A percentile compares a stretch with the other conserved stretches of the same genome.
phyloP scores from a whole-genome alignment of 2,888 invertebrate species.

The Athripsodes cinereus region DNA sequence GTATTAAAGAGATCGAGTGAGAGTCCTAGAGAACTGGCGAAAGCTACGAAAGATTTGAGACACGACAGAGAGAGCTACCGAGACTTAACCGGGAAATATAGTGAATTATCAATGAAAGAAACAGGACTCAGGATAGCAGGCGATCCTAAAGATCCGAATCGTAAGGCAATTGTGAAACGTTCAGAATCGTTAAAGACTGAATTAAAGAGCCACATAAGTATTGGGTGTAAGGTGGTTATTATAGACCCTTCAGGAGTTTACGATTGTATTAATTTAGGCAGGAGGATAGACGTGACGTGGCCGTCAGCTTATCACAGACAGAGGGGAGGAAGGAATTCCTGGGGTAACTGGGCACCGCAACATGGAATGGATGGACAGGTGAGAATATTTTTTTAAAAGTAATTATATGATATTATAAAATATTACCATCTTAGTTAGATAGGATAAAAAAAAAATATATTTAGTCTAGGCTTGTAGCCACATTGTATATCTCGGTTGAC shows the following conservation, averaged over 20 bases:
- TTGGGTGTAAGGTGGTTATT: constrained; percentile 46
- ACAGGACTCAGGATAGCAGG: constrained; percentile 30
- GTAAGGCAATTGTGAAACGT: constrained; percentile 35
- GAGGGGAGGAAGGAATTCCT: constrained; percentile 79
- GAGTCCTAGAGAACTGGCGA: constrained; percentile 45
- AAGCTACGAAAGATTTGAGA: constrained; percentile 45
- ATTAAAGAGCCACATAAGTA: constrained; percentile 40
- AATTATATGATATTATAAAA: too few relatives aligned
- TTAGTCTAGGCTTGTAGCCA: too few relatives aligned
- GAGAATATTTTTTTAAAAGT: constrained; percentile 29
- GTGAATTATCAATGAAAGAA: constrained; percentile 41
- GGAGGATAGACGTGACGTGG: constrained; percentile 93
- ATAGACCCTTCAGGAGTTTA: constrained; percentile 61
- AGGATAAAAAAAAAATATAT: too few relatives aligned
- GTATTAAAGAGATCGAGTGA: constrained; percentile 30
- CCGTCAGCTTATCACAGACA: constrained; percentile 84
- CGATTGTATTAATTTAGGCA: constrained; percentile 84
- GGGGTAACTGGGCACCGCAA: constrained; percentile 84
- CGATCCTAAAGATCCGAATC: constrained; percentile 23
- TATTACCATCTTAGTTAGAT: too few relatives aligned
- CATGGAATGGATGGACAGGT: constrained; percentile 90
- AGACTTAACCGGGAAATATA: constrained; percentile 46
- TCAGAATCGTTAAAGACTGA: constrained; percentile 44
- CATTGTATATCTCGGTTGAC: too few relatives aligned
- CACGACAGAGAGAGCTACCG: constrained; percentile 47